phyloP scores from a whole-genome alignment of 2,888 invertebrate genomes.

The Dynastes grantii region DNA sequence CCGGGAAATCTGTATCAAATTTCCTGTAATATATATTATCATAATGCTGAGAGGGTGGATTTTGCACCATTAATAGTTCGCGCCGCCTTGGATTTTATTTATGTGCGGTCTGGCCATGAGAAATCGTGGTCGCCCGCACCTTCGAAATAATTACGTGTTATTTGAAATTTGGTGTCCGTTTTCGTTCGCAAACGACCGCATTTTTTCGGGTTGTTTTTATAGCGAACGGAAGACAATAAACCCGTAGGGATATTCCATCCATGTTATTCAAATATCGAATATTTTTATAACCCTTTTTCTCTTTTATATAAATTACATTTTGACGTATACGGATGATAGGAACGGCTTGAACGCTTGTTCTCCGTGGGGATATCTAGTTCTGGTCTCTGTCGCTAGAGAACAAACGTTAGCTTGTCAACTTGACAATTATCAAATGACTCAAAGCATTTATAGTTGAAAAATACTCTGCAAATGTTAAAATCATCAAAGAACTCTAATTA shows the following conservation, averaged over 20 bases:
- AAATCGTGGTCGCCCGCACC: constrained; percentile 35
- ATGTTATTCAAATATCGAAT: background rate
- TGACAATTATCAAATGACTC: no score
- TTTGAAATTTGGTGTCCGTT: constrained; percentile 24
- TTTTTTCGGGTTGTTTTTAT: background rate
- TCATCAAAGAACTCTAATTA: no score
- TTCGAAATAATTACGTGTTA: constrained; percentile 36
- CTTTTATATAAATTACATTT: no score
- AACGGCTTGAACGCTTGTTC: no score
- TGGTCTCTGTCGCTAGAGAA: no score
- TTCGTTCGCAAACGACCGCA: constrained; percentile 7
- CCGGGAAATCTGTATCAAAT: constrained; percentile 47
- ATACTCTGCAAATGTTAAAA: no score
- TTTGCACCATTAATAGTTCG: constrained; percentile 35
- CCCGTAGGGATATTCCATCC: background rate
- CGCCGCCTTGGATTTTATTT: constrained; percentile 36
- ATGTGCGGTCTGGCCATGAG: constrained; percentile 38
- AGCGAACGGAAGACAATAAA: background rate
- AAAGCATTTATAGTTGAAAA: no score
- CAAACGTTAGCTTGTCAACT: no score
- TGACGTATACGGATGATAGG: no score
- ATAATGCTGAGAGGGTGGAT: constrained; percentile 45
- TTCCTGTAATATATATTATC: constrained; percentile 46
- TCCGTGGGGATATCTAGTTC: no score
- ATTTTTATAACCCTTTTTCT: background rate